Percentiles rank a stretch among this genome's conserved stretches.
These are phyloP conservation scores for Anthonomus grandis DNA, from an alignment of 1,140 invertebrate species.

Conservation along the genomic window DNA sequence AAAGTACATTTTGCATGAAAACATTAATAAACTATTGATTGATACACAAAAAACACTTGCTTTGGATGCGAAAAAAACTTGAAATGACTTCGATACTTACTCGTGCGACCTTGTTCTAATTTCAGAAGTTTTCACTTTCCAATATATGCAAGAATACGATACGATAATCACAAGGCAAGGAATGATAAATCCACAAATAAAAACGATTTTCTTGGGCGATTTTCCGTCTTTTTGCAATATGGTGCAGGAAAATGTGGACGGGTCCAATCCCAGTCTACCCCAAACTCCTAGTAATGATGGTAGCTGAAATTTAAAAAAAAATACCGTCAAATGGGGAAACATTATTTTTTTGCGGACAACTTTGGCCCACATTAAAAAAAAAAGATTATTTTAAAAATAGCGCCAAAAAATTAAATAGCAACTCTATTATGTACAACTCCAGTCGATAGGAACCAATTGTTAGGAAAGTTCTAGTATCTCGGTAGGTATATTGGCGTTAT, in stretches of 20 bases:
- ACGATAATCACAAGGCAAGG: conserved; percentile 79
- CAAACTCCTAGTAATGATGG: conserved; percentile 77
- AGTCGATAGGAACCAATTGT: no score
- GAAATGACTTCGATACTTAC: conserved; percentile 43
- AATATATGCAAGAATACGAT: conserved; percentile 83
- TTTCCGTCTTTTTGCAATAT: conserved; percentile 71
- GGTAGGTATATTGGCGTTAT: no score
- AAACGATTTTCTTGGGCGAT: conserved; percentile 83
- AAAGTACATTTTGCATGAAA: not conserved
- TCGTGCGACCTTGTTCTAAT: conserved; percentile 65
- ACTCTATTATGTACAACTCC: no score
- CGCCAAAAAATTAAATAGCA: no score
- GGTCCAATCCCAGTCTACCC: conserved; percentile 75
- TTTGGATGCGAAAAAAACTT: not conserved
- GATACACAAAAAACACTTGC: no score
- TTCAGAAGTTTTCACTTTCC: conserved; percentile 69
- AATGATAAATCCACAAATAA: conserved; percentile 76
- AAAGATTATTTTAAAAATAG: no score
- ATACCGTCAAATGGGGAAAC: no score
- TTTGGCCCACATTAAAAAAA: no score
- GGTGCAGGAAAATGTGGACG: conserved; percentile 79
- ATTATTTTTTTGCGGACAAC: no score
- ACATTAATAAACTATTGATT: not conserved
- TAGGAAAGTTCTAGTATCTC: no score
- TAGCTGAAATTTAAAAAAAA: conserved; percentile 54